Evolutionary conservation across 2,888 invertebrate genomes (phyloP).

Genomic region (Catocala sponsa): DNA sequence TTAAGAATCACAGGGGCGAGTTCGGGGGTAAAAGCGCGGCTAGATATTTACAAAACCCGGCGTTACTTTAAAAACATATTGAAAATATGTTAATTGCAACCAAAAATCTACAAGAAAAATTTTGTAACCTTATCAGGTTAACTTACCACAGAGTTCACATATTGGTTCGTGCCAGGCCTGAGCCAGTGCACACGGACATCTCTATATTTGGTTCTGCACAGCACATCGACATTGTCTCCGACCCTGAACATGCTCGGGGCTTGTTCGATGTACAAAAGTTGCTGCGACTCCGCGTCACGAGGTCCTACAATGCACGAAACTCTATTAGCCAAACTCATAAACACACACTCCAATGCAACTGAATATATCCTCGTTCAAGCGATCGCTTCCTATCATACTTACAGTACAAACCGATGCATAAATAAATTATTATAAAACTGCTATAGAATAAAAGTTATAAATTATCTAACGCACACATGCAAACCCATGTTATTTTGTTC

Average conservation of each 20-base stretch:
- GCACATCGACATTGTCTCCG: conserved; percentile 74
- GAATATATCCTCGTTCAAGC: conserved; percentile 7
- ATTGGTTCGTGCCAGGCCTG: conserved; percentile 71
- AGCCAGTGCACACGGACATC: conserved; percentile 65
- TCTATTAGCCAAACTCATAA: neutral
- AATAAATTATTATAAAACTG: neutral
- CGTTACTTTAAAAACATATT: no score
- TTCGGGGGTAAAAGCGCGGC: no score
- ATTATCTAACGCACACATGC: conserved; percentile 36
- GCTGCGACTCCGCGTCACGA: conserved; percentile 38
- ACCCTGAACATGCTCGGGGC: conserved; percentile 68
- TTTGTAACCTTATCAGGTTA: neutral
- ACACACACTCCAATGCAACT: neutral
- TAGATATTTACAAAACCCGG: no score
- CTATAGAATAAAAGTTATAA: neutral
- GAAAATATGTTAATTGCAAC: no score
- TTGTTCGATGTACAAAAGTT: conserved; percentile 75
- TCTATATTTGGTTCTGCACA: conserved; percentile 61
- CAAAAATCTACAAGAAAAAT: no score
- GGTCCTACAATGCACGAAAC: conserved; percentile 62
- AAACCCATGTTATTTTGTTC: conserved; percentile 4
- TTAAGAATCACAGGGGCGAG: no score
- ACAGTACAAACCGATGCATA: conserved; percentile 4
- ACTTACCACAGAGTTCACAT: conserved; percentile 70
- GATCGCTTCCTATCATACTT: conserved; percentile 3